phyloP scores from a whole-genome alignment of 2,113 vertebrate species.

The Mugil cephalus region DNA sequence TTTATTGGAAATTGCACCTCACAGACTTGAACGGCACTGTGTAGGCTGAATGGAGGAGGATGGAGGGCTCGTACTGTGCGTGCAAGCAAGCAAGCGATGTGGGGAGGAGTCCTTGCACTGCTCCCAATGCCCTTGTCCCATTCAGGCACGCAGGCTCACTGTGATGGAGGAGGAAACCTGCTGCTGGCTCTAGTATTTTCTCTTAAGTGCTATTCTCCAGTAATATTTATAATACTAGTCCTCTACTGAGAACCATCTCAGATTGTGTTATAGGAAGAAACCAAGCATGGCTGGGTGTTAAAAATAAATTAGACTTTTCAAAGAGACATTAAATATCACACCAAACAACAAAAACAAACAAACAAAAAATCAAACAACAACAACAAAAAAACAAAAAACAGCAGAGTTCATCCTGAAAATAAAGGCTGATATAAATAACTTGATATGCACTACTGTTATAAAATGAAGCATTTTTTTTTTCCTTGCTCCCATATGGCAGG shows the following conservation, averaged over 20 bases:
- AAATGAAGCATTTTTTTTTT: too few relatives aligned
- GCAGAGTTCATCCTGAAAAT: not conserved
- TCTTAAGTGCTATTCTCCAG: not conserved
- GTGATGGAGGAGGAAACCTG: conserved; percentile 59
- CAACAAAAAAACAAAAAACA: too few relatives aligned
- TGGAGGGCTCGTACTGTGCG: conserved; percentile 19
- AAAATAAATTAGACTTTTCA: conserved; percentile 10
- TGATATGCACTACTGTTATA: not conserved
- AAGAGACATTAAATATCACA: not conserved
- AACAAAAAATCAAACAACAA: too few relatives aligned
- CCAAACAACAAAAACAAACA: too few relatives aligned
- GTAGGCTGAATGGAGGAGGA: conserved; percentile 17
- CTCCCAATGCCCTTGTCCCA: conserved; percentile 68
- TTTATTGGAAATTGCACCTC: conserved; percentile 10
- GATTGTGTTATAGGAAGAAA: not conserved
- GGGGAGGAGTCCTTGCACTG: conserved; percentile 56
- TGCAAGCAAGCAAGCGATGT: conserved; percentile 3
- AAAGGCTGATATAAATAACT: not conserved
- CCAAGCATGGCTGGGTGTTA: not conserved
- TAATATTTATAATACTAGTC: not conserved
- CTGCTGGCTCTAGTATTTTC: not conserved
- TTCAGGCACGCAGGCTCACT: conserved; percentile 38
- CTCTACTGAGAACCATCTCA: not conserved
- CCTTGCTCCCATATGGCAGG: not conserved
- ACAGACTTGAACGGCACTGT: conserved; percentile 20